These are phyloP conservation scores for Callyntrura sp. DNA, from an alignment of 2,888 invertebrate genomes.

Conservation along the genomic window DNA sequence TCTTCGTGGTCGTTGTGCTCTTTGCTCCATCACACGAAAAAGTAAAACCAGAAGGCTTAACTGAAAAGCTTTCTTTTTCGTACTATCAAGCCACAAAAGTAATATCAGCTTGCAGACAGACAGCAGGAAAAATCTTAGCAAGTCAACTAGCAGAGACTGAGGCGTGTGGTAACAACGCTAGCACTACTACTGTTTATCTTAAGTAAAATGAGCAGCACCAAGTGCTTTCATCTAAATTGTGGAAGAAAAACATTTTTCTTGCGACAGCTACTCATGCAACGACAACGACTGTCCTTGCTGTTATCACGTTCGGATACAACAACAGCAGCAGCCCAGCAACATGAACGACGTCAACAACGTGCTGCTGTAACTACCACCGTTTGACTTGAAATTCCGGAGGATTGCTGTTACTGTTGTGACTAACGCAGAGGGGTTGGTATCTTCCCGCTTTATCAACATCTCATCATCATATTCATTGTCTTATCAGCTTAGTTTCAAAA, in stretches of 20 bases:
- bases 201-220: constrained; percentile 73
- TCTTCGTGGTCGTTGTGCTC: background rate
- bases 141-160: constrained; percentile 5
- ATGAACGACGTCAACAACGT: too few species aligned
- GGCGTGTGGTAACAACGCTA: too few species aligned
- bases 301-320: background rate
- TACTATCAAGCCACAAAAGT: background rate
- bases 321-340: constrained; percentile 8
- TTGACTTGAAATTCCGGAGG: background rate
- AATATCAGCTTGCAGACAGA: background rate
- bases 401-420: too few species aligned
- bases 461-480: constrained; percentile 62
- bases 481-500: constrained; percentile 54
- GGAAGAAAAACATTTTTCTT: constrained; percentile 57
- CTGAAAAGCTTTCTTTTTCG: constrained; percentile 20
- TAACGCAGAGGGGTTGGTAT: too few species aligned
- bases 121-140: constrained; percentile 23
- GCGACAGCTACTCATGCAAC: constrained; percentile 34
- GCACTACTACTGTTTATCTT: constrained; percentile 73
- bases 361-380: too few species aligned
- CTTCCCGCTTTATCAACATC: constrained; percentile 29
- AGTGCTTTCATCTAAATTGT: constrained; percentile 59
- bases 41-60: constrained; percentile 17
- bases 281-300: constrained; percentile 10
- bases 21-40: constrained; percentile 12